phyloP scores from a whole-genome alignment of 2,888 invertebrate genomes.

The Sinopyrophorus schimmeli region DNA sequence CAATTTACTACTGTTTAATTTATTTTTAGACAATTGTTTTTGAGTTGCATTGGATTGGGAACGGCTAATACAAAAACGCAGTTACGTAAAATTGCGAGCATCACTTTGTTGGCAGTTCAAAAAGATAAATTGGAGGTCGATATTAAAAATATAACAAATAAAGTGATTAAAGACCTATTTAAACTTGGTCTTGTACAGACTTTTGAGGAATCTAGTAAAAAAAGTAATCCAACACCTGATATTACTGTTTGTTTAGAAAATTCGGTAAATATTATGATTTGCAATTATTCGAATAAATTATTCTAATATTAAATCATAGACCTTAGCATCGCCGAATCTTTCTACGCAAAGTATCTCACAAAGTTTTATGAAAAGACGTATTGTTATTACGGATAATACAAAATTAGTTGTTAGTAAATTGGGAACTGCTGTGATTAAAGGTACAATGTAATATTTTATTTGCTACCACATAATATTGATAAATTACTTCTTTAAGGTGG shows the following conservation, averaged over 20 bases:
- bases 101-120: conserved; percentile 71
- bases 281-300: too few species aligned
- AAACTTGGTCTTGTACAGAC: conserved; percentile 55
- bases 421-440: conserved; percentile 83
- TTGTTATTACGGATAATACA: conserved; percentile 51
- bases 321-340: too few species aligned
- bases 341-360: too few species aligned
- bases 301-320: too few species aligned
- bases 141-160: conserved; percentile 54
- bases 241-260: conserved; percentile 46
- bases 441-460: conserved; percentile 49
- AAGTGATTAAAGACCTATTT: conserved; percentile 55
- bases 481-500: too few species aligned
- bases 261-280: too few species aligned
- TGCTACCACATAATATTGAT: background rate
- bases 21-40: conserved; percentile 59
- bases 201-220: conserved; percentile 33
- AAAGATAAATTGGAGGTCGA: conserved; percentile 54
- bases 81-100: conserved; percentile 60
- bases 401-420: conserved; percentile 65
- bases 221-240: conserved; percentile 26
- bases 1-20: background rate
- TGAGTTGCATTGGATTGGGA: conserved; percentile 70
- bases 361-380: conserved; percentile 1
- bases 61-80: conserved; percentile 61